These are phyloP conservation scores for Pseudotriccus pelzelni DNA, from an alignment of 2,797 vertebrate genomes.

Conservation along the genomic window DNA sequence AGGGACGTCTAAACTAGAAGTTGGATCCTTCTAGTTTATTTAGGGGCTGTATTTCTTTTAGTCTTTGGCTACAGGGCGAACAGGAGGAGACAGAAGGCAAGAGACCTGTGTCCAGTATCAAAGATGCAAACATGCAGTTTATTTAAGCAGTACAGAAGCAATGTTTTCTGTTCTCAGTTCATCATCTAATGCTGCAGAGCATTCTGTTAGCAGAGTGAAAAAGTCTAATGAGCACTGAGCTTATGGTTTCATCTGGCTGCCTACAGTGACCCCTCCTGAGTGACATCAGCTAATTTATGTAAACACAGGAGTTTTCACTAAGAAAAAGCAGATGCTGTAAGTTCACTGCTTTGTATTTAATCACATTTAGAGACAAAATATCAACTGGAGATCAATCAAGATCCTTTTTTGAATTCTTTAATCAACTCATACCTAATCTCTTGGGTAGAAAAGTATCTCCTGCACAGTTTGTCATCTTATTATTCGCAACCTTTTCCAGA, in stretches of 20 bases:
- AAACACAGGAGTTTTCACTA: not conserved
- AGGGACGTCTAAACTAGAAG: not conserved
- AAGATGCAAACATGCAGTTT: not conserved
- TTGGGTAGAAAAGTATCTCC: not conserved
- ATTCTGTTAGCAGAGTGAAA: not conserved
- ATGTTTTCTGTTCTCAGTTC: not conserved
- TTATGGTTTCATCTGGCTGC: not conserved
- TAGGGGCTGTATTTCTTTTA: not conserved
- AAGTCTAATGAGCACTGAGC: not conserved
- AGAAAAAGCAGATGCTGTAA: not conserved
- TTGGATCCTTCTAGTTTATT: not conserved
- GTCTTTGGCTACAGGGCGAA: not conserved
- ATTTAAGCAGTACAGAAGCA: not conserved
- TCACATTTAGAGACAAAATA: not conserved
- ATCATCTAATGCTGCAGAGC: not conserved
- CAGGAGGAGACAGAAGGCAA: not conserved
- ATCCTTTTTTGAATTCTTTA: not conserved
- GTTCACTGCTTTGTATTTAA: not conserved
- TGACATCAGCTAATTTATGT: not conserved
- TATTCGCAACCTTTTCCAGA: constrained; percentile 2
- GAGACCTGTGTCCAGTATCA: not conserved
- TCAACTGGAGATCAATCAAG: not conserved
- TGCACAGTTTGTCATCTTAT: not conserved
- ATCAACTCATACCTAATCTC: not conserved
- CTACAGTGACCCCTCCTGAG: not conserved